Evolutionary conservation across 2,888 invertebrate species (phyloP), one percentile per base, ranked within the genome.

Genomic region (Papilio demoleus): DNA sequence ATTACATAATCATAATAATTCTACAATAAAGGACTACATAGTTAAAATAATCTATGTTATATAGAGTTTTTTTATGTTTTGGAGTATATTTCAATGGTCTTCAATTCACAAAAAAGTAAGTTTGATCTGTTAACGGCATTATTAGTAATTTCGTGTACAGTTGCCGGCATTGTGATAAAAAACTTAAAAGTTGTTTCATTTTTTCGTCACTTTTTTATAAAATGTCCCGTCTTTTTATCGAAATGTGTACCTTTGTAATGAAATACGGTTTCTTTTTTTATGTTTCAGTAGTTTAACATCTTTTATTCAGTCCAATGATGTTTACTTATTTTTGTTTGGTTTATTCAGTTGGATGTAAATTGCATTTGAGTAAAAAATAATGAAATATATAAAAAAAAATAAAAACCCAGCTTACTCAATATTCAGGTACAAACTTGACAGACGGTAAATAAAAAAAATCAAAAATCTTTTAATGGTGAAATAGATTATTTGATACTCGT

Each of bases 121-220:
- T 31, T 31, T 56, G 31, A n/a, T 17, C 31, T 31, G 53, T 31
- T 56, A 56, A 56, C 53, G 53, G 53, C 53, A 56, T 31, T 56
- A n/a, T 56, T 56, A 56, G 53, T 56, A 56, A 56, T 56, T 56
- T 53, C 31, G 17, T 11, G 4, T 56, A 56, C 31, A 56, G 53
- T 56, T 56, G 31, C 53, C 11, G 53, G 31, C 17, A 31, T 56
- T 56, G 1, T 31, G 24, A 31, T 56, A 56, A 56, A 53, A 56
- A 56, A 31, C 31, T n/a, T 11, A 50, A 56, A 56, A n/a, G 22
- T 47, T 22, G 47, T 50, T 50, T 31, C 3, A 6, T 31, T 9
- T 56, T 31, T 56, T 47, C 12, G 22, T 47, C 47, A 47, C 47
- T 56, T 56, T 53, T 56, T 56, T 31, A 31, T 56, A 1, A 56